Percentiles rank a stretch among this genome's conserved stretches.
Conservation (phyloP, 2,888 invertebrate species). For the Limnephilus rhombicus region DNA sequence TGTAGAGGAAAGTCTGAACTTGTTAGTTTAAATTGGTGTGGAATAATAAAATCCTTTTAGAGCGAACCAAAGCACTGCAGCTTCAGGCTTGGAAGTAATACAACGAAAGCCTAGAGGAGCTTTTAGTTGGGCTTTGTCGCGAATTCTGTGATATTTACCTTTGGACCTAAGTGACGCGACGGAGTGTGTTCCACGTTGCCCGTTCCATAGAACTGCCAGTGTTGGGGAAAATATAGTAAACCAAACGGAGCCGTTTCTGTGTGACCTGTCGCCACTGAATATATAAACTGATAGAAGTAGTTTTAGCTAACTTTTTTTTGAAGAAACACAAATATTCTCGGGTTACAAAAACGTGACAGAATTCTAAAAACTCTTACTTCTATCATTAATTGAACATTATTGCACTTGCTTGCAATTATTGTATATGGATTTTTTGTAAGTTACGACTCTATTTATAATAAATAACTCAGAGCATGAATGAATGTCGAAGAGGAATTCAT, state of each 20-base stretch:
- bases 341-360: no score
- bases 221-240: neutral
- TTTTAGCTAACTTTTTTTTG: no score
- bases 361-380: no score
- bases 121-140: neutral
- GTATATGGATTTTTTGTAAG: no score
- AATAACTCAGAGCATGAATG: no score
- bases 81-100: neutral
- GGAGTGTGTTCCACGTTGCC: neutral
- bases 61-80: neutral
- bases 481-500: no score
- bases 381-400: no score
- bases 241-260: neutral
- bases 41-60: neutral
- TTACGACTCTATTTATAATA: no score
- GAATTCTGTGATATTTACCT: conserved; percentile 5
- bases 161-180: neutral
- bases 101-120: neutral
- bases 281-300: no score
- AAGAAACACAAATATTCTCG: no score
- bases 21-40: neutral
- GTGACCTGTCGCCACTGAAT: no score
- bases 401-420: no score
- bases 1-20: neutral
- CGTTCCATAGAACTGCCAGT: neutral